Conservation (phyloP, 1,140 invertebrate species). For the Bemisia tabaci region DNA sequence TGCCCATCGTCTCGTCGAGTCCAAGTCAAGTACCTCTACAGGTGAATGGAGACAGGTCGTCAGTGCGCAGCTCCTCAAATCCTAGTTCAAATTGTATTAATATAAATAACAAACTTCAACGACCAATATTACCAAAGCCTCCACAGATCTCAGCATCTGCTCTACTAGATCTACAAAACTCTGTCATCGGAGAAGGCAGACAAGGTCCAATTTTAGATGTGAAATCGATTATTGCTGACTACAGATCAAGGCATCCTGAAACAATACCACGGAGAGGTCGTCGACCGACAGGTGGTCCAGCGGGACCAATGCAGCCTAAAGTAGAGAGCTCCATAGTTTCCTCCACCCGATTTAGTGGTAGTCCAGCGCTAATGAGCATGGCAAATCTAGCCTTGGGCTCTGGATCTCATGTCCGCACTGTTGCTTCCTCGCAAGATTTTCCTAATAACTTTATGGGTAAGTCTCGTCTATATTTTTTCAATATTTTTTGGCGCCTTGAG, state of each 20-base stretch:
- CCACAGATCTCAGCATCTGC: background rate
- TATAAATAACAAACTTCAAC: slow-evolving; percentile 3
- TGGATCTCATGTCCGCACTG: slow-evolving; percentile 29
- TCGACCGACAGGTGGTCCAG: slow-evolving; percentile 32
- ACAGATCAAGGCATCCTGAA: slow-evolving; percentile 28
- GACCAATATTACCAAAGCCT: slow-evolving; percentile 20
- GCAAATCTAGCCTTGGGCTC: slow-evolving; percentile 27
- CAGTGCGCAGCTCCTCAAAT: background rate
- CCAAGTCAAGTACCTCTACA: slow-evolving; percentile 11
- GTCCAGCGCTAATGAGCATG: slow-evolving; percentile 22
- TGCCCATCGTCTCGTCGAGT: slow-evolving; percentile 22
- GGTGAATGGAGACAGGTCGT: slow-evolving; percentile 1
- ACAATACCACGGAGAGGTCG: slow-evolving; percentile 26
- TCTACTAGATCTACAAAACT: slow-evolving; percentile 21
- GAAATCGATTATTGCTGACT: slow-evolving; percentile 67
- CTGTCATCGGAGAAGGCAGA: slow-evolving; percentile 43
- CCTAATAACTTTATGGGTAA: background rate
- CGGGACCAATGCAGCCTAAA: slow-evolving; percentile 13
- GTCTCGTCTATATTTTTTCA: too few species aligned
- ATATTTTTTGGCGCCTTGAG: too few species aligned
- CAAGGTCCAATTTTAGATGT: slow-evolving; percentile 65
- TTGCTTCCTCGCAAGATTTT: slow-evolving; percentile 8
- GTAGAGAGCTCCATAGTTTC: slow-evolving; percentile 13
- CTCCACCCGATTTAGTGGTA: slow-evolving; percentile 18
- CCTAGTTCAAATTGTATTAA: background rate